phyloP scores from a whole-genome alignment of 2,888 invertebrate species.

The Oligia latruncula region DNA sequence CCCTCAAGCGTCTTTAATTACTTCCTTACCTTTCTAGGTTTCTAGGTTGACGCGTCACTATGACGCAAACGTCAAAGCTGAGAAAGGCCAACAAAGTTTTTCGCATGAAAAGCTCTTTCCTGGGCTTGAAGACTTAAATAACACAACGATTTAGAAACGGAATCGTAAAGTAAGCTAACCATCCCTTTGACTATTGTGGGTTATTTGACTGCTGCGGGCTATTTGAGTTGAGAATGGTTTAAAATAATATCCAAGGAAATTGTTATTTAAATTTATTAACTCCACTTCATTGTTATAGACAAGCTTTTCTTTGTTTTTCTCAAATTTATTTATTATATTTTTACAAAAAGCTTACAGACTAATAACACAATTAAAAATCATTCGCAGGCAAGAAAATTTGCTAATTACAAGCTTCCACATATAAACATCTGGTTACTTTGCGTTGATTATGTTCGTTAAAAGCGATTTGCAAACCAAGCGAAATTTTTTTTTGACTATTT shows the following conservation, averaged over 20 bases:
- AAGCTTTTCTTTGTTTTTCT: neutral
- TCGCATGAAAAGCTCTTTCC: constrained; percentile 57
- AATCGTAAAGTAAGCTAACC: constrained; percentile 53
- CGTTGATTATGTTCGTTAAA: too few species aligned
- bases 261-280: constrained; percentile 12
- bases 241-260: constrained; percentile 25
- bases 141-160: constrained; percentile 61
- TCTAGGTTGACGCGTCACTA: constrained; percentile 64
- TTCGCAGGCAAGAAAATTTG: too few species aligned
- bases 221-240: constrained; percentile 3
- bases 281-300: neutral
- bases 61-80: constrained; percentile 58
- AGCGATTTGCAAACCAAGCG: too few species aligned
- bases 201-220: constrained; percentile 14
- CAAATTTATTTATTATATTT: neutral
- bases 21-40: constrained; percentile 67
- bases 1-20: constrained; percentile 66
- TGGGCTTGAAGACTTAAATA: constrained; percentile 51
- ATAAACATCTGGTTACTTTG: too few species aligned
- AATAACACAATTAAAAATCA: too few species aligned
- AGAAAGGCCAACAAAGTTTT: constrained; percentile 64
- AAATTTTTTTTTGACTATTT: too few species aligned
- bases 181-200: constrained; percentile 38
- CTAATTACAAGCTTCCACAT: too few species aligned
- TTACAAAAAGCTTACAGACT: too few species aligned